Evolutionary conservation across 2,113 vertebrate species (phyloP).

Genomic region (Oxyruncus cristatus): DNA sequence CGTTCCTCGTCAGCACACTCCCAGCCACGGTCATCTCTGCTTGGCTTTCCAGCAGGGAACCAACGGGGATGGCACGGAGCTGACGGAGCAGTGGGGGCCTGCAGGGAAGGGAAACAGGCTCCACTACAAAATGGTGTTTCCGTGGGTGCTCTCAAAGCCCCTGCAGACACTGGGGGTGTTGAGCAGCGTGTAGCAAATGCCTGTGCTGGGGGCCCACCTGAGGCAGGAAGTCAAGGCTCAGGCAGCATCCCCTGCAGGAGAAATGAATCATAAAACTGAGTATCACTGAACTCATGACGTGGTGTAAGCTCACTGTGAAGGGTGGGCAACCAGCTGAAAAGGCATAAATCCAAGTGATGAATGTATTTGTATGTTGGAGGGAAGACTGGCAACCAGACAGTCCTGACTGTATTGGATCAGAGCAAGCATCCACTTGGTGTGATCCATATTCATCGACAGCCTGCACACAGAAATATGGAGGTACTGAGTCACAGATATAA

Average conservation of each 20-base stretch:
- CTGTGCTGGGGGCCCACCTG: background rate
- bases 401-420: background rate
- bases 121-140: background rate
- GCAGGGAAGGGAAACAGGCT: background rate
- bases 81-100: background rate
- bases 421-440: background rate
- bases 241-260: background rate
- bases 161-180: background rate
- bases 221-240: background rate
- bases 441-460: background rate
- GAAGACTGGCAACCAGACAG: background rate
- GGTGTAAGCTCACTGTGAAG: background rate
- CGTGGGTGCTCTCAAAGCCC: background rate
- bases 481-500: background rate
- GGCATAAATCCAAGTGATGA: background rate
- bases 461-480: background rate
- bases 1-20: accelerated
- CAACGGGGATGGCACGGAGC: background rate
- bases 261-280: background rate
- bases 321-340: background rate
- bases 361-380: background rate
- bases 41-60: background rate
- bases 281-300: background rate
- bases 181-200: background rate
- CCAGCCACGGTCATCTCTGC: background rate